Conservation (phyloP, 2,888 invertebrate genomes). For the Apodemia hepburni region DNA sequence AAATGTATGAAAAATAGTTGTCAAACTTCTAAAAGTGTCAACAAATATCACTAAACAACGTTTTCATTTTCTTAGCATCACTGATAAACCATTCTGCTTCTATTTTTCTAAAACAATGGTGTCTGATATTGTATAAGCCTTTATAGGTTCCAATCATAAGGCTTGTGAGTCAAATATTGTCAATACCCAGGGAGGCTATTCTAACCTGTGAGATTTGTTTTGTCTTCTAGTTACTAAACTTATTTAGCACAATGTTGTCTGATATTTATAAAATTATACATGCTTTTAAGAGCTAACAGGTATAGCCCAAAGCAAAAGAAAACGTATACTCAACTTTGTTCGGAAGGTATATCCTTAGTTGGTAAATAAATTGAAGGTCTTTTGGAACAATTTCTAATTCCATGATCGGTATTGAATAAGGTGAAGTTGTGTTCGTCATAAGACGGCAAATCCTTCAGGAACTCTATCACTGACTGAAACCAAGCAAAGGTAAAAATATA, state of each 20-base stretch:
- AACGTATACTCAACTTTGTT: conserved; percentile 88
- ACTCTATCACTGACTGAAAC: conserved; percentile 91
- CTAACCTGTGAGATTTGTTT: background rate
- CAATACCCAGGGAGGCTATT: too few species aligned
- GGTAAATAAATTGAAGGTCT: conserved; percentile 95
- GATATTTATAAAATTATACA: too few species aligned
- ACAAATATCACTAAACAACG: too few species aligned
- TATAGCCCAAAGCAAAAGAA: background rate
- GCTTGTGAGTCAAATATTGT: too few species aligned
- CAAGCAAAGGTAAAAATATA: conserved; percentile 27
- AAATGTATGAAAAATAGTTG: too few species aligned
- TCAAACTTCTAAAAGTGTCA: too few species aligned
- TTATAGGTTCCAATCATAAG: too few species aligned
- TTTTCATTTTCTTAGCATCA: too few species aligned
- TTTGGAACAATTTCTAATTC: conserved; percentile 89
- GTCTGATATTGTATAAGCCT: too few species aligned
- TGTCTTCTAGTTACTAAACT: background rate
- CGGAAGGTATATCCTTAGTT: conserved; percentile 95
- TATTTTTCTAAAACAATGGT: too few species aligned
- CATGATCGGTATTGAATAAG: conserved; percentile 92
- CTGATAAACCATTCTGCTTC: too few species aligned
- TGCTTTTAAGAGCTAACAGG: too few species aligned
- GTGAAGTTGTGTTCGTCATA: conserved; percentile 96
- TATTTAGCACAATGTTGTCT: background rate
- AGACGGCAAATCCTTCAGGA: conserved; percentile 94